Conservation (phyloP, 2,797 vertebrate genomes). For the Trematomus bernacchii region DNA sequence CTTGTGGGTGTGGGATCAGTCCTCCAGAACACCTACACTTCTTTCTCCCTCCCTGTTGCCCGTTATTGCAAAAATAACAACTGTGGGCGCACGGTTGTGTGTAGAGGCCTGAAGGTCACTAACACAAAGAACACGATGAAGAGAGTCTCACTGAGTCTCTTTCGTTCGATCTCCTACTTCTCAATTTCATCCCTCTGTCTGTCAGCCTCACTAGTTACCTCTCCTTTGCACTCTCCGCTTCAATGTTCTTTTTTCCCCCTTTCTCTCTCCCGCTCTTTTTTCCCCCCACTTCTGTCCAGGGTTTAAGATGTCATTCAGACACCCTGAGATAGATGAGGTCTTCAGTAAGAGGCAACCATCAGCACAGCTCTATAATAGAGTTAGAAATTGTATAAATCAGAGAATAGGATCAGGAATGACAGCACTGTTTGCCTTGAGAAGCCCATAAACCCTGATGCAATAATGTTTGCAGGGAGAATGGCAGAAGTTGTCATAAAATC, state of each 20-base stretch:
- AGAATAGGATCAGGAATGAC: constrained; percentile 60
- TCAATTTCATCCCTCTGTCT: constrained; percentile 40
- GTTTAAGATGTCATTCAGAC: constrained; percentile 71
- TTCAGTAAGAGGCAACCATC: constrained; percentile 56
- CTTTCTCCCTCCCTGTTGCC: constrained; percentile 13
- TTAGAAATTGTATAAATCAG: constrained; percentile 70
- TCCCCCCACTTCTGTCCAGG: constrained; percentile 29
- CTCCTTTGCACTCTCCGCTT: constrained; percentile 43
- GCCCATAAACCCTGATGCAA: constrained; percentile 70
- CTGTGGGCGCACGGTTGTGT: constrained; percentile 28
- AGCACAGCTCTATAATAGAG: constrained; percentile 52
- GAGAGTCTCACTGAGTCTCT: constrained; percentile 41
- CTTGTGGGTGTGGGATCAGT: constrained; percentile 26
- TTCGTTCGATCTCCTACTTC: constrained; percentile 38
- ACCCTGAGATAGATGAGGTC: constrained; percentile 78
- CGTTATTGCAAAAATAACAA: constrained; percentile 29
- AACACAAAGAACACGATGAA: constrained; percentile 54
- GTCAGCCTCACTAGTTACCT: constrained; percentile 45
- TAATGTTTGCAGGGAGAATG: constrained; percentile 65
- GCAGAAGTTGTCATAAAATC: constrained; percentile 71
- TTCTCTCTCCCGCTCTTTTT: constrained; percentile 12
- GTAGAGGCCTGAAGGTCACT: constrained; percentile 62
- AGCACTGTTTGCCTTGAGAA: constrained; percentile 58
- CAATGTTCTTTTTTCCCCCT: constrained; percentile 42
- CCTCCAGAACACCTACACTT: constrained; percentile 29